phyloP scores from a whole-genome alignment of 2,888 invertebrate species.

The Drosophila lutescens region DNA sequence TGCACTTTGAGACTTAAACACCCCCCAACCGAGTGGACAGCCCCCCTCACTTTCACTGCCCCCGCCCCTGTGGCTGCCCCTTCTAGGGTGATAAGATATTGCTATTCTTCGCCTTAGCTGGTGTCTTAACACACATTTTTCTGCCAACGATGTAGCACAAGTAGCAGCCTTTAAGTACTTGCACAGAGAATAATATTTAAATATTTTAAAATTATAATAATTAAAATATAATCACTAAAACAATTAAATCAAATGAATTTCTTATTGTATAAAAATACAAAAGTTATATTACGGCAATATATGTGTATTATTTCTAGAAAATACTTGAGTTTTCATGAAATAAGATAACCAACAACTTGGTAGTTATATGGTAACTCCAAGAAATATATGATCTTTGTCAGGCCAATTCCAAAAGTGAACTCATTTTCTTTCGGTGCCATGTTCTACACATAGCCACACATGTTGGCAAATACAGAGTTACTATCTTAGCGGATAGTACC shows the following conservation, averaged over 20 bases:
- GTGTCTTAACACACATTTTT: constrained; percentile 58
- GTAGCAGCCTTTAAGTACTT: neutral
- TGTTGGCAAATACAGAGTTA: constrained; percentile 21
- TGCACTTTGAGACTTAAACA: constrained; percentile 9
- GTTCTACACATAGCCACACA: neutral
- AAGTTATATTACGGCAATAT: too few relatives aligned
- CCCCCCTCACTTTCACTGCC: constrained; percentile 47
- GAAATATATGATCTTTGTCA: neutral
- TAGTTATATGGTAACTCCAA: too few relatives aligned
- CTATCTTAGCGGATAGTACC: constrained; percentile 1
- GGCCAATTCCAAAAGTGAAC: too few relatives aligned
- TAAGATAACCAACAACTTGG: too few relatives aligned
- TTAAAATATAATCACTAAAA: too few relatives aligned
- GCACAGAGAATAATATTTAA: neutral
- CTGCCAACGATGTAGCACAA: neutral
- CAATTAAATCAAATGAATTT: too few relatives aligned
- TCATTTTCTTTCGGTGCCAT: neutral
- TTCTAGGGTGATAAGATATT: constrained; percentile 63
- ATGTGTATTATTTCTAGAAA: too few relatives aligned
- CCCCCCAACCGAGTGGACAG: neutral
- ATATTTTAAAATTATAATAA: neutral
- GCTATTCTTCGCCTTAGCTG: constrained; percentile 27
- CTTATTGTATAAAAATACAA: too few relatives aligned
- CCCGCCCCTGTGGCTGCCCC: neutral
- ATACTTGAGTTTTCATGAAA: too few relatives aligned